These are phyloP conservation scores for cattle (Bos taurus) DNA, from an alignment of 2,113 vertebrate genomes.

Conservation along the genomic window ARS-UCD2.0 NC_037357.1:127377501-127378000, in stretches of 20 bases:
- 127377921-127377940: background rate
- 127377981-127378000: background rate
- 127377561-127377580: background rate
- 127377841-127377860: background rate
- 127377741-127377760: background rate
- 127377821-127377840: background rate
- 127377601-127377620: background rate
- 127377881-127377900: background rate
- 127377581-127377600: background rate
- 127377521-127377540: background rate
- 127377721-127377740: background rate
- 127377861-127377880: background rate
- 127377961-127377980: background rate
- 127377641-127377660: background rate
- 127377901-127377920: background rate
- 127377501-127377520: background rate
- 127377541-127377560: background rate
- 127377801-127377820: background rate
- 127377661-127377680: background rate
- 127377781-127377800: background rate
- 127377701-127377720: background rate
- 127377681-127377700: background rate
- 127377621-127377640: background rate
- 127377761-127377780: background rate
- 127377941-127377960: background rate